Conservation (phyloP, 2,888 invertebrate genomes). For the Danaus chrysippus region DNA sequence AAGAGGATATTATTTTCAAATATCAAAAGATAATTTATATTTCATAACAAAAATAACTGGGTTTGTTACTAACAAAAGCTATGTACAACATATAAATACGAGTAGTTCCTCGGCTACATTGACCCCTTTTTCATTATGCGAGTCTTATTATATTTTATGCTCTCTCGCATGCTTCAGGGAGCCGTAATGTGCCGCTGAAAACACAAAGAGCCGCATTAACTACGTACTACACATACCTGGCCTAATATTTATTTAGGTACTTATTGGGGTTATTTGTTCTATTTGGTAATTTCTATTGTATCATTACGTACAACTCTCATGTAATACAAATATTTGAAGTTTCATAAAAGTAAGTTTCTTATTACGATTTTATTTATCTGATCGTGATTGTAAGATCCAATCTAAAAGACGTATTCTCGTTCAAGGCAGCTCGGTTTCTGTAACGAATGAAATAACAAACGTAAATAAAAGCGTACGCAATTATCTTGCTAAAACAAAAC, state of each 20-base stretch:
- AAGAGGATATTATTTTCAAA: no score
- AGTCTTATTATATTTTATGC: conserved; percentile 75
- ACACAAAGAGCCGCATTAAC: conserved; percentile 57
- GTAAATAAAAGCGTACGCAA: conserved; percentile 3
- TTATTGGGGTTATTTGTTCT: conserved; percentile 34
- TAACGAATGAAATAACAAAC: not conserved
- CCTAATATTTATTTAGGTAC: conserved; percentile 46
- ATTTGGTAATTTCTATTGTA: conserved; percentile 30
- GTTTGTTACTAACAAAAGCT: not conserved
- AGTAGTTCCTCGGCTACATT: conserved; percentile 26
- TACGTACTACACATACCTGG: conserved; percentile 37
- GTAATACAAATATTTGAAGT: no score
- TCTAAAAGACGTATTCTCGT: not conserved
- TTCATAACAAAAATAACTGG: not conserved
- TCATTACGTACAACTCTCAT: not conserved
- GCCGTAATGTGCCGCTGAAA: conserved; percentile 57
- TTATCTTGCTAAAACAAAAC: conserved; percentile 8
- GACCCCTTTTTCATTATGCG: conserved; percentile 54
- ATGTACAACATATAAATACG: not conserved
- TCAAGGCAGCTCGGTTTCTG: not conserved
- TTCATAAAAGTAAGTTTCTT: no score
- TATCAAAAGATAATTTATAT: no score
- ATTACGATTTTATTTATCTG: not conserved
- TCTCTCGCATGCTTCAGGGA: conserved; percentile 57
- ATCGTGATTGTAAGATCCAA: not conserved